These are phyloP conservation scores for Dasypogon diadema DNA, from an alignment of 2,888 invertebrate species.

Conservation along the genomic window DNA sequence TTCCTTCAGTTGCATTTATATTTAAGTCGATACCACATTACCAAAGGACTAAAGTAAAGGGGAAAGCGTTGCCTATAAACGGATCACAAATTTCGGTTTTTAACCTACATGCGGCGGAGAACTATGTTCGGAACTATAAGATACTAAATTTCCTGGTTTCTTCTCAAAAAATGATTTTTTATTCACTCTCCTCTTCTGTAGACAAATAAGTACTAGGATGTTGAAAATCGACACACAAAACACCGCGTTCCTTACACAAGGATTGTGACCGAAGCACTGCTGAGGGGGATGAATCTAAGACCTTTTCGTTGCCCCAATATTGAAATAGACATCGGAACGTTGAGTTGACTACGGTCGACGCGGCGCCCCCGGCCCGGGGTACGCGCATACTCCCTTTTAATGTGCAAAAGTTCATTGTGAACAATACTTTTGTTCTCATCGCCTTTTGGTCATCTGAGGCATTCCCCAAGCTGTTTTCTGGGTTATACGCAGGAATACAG, in stretches of 20 bases:
- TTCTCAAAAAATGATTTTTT: too few relatives aligned
- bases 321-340: background rate
- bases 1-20: too few relatives aligned
- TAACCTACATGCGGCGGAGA: too few relatives aligned
- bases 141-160: too few relatives aligned
- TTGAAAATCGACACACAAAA: slow-evolving; percentile 58
- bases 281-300: slow-evolving; percentile 58
- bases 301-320: slow-evolving; percentile 14
- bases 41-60: too few relatives aligned
- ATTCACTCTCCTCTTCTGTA: too few relatives aligned
- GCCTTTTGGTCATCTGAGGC: background rate
- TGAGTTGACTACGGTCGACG: slow-evolving; percentile 18
- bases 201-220: too few relatives aligned
- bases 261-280: slow-evolving; percentile 66
- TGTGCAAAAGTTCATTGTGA: slow-evolving; percentile 30
- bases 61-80: too few relatives aligned
- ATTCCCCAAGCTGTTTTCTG: slow-evolving; percentile 20
- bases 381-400: slow-evolving; percentile 36
- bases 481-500: slow-evolving; percentile 29
- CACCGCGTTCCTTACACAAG: slow-evolving; percentile 63
- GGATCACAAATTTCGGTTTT: too few relatives aligned
- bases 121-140: too few relatives aligned
- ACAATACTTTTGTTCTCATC: slow-evolving; percentile 36
- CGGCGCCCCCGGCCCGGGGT: slow-evolving; percentile 11
- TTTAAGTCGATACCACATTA: too few relatives aligned